These are phyloP conservation scores for Petromus typicus DNA, from an alignment of 2,113 vertebrate genomes.

Conservation along the genomic window DNA sequence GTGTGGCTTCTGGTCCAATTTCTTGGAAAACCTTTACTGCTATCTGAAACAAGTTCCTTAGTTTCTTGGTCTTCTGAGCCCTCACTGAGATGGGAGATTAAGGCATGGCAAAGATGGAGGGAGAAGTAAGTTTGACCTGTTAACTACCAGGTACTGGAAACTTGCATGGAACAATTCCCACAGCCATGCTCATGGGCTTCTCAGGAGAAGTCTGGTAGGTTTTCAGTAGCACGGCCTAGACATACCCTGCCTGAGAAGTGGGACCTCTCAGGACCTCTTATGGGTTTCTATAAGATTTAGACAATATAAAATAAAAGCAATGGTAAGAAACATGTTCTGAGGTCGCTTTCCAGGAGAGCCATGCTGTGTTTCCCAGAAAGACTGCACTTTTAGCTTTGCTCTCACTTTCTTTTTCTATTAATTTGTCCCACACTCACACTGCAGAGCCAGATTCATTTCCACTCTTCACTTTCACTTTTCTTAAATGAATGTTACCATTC, in stretches of 20 bases:
- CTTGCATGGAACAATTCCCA: too few relatives aligned
- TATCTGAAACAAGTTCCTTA: background rate
- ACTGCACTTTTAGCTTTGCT: too few relatives aligned
- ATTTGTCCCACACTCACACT: background rate
- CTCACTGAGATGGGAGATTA: background rate
- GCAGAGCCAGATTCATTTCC: background rate
- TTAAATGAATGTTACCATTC: background rate
- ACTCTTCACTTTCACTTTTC: background rate
- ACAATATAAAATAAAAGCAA: background rate
- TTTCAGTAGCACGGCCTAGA: too few relatives aligned
- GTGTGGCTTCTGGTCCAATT: background rate
- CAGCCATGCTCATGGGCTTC: too few relatives aligned
- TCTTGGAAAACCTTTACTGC: background rate
- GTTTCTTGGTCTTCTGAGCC: background rate
- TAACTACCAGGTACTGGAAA: too few relatives aligned
- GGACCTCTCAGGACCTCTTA: background rate
- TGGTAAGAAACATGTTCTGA: too few relatives aligned
- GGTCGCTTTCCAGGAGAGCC: too few relatives aligned
- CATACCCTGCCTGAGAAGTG: too few relatives aligned
- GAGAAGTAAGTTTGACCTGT: background rate
- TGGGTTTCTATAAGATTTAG: background rate
- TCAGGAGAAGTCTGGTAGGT: too few relatives aligned
- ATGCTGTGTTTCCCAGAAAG: background rate
- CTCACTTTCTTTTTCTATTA: background rate
- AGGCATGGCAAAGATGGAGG: too few relatives aligned